A percentile compares a stretch with the other conserved stretches of the same genome.
phyloP scores from a whole-genome alignment of 2,888 invertebrate species.

The Tolmerus cingulatus region DNA sequence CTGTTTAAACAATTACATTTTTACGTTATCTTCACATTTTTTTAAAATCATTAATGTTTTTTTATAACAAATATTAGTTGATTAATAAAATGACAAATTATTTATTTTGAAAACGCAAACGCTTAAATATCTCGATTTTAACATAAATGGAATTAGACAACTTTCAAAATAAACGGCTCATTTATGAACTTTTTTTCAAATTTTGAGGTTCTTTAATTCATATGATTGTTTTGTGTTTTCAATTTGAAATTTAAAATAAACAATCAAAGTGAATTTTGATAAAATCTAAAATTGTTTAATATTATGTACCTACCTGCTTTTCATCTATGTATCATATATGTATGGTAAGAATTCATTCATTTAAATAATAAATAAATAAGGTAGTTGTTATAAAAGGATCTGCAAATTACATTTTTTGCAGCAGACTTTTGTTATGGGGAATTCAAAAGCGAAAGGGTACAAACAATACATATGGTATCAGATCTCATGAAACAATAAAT shows the following conservation, averaged over 20 bases:
- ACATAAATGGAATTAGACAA: too few species aligned
- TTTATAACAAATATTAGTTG: too few species aligned
- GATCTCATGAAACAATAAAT: not conserved
- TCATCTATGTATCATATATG: not conserved
- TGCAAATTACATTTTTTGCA: not conserved
- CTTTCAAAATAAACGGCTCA: too few species aligned
- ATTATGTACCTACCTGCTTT: not conserved
- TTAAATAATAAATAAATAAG: not conserved
- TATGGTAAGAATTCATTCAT: not conserved
- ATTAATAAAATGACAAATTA: too few species aligned
- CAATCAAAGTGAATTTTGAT: not conserved
- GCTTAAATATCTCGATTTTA: too few species aligned
- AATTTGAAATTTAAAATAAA: not conserved
- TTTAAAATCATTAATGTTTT: too few species aligned
- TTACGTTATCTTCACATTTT: too few species aligned
- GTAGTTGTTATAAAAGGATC: not conserved
- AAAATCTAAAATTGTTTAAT: not conserved
- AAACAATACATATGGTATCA: not conserved
- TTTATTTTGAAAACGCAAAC: too few species aligned
- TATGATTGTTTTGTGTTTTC: not conserved
- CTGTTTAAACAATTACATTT: too few species aligned
- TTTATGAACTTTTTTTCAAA: too few species aligned
- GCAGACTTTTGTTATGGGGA: not conserved
- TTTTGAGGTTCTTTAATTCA: too few species aligned
- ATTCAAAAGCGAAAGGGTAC: not conserved